Evolutionary conservation across 2,797 vertebrate species (phyloP), one percentile per base, ranked within the genome.

Genomic region (Brachyalestes nurse): DNA sequence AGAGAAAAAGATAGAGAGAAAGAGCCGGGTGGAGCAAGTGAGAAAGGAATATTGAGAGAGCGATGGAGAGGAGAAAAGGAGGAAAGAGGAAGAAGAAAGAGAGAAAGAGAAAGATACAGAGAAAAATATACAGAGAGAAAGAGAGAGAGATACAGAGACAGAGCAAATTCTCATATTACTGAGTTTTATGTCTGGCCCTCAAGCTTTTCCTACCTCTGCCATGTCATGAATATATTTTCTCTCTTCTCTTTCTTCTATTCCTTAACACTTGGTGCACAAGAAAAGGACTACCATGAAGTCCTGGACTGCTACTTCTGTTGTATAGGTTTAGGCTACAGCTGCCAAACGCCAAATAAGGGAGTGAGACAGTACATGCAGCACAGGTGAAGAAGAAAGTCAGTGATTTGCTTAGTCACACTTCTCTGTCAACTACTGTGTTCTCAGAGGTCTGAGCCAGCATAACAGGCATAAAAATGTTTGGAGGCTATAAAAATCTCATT

Each of bases 321-420:
- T 72, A 64, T 60, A 77, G 64, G 73, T 78, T 77, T 61, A 78
- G 60, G 49, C 76, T 61, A 21, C 12, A 40, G 42, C 45, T 62
- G 80, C 73, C 57, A 55, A 72, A 64, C 23, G 58, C 6, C 1
- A 61, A 28, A 17, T 21, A 21, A 76, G 62, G 28, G 72, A 28
- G 34, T 13, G 51, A 55, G 42, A 69, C 23, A 66, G 23, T n/a
- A 51, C 21, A 57, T 58, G 69, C 45, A 57, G 62, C 23, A 16
- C 7, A 55, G 55, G 45, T 13, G 71, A 45, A 13, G 23, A 70
- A 66, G 53, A 71, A 34, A 62, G 28, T 13, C 25, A 72, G 70
- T 42, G 72, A 77, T 81, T 78, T 84, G 77, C 60, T 78, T 77
- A 72, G 80, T 84, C 83, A 76, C 73, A 60, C 76, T 45, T 80